phyloP scores from a whole-genome alignment of 1,140 invertebrate genomes.

The Lepidurus couesii region DNA sequence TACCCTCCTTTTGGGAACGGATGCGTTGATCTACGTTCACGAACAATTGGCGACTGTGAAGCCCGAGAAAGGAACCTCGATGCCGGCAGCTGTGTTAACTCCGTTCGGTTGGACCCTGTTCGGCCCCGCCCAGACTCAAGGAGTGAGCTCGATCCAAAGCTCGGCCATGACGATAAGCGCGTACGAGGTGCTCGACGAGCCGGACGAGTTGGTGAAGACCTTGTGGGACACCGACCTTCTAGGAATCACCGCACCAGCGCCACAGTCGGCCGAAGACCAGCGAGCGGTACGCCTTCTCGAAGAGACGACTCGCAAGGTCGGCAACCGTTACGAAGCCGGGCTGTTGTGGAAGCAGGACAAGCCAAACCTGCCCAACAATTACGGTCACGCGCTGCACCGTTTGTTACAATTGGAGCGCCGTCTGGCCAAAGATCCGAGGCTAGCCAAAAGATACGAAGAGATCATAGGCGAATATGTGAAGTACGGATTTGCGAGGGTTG shows the following conservation, averaged over 20 bases:
- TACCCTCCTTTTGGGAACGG: too few relatives aligned
- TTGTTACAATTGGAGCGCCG: neutral
- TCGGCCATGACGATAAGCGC: neutral
- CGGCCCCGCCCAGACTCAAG: neutral
- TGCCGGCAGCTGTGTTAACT: too few relatives aligned
- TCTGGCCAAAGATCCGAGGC: neutral
- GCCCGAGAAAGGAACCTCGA: too few relatives aligned
- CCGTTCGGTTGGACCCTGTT: too few relatives aligned
- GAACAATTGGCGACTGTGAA: too few relatives aligned
- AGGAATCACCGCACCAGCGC: neutral
- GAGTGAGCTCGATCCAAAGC: neutral
- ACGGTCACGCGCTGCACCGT: neutral
- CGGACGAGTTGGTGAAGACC: neutral
- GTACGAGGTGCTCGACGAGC: neutral
- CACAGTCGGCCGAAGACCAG: neutral
- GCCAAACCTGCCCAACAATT: constrained; percentile 20
- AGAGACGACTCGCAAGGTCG: constrained; percentile 3
- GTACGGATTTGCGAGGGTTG: too few relatives aligned
- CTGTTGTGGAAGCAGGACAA: constrained; percentile 27
- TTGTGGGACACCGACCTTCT: neutral
- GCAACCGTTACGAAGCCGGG: constrained; percentile 23
- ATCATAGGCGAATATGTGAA: too few relatives aligned
- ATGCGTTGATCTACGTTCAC: too few relatives aligned
- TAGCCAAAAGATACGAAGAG: neutral
- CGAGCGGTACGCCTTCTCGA: neutral